phyloP scores from a whole-genome alignment of 2,888 invertebrate species.

The Drosophila ezoana region DNA sequence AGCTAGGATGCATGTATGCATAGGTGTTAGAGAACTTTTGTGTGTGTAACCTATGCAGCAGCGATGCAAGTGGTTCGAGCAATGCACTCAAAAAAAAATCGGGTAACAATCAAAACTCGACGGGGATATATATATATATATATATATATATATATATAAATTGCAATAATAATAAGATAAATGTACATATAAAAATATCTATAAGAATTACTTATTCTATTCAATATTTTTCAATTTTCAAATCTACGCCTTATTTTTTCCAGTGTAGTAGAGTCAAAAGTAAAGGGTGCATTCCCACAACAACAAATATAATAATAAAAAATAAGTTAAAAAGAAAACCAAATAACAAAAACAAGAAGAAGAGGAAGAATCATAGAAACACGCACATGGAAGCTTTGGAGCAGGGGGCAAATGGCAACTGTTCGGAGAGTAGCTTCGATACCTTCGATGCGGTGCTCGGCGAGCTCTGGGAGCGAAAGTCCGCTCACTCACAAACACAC shows the following conservation, averaged over 20 bases:
- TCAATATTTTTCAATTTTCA: not conserved
- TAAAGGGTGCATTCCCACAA: conserved; percentile 10
- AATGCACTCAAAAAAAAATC: conserved; percentile 33
- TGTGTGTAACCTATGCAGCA: conserved; percentile 25
- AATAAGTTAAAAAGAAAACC: not conserved
- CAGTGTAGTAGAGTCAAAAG: conserved; percentile 24
- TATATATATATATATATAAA: too few relatives aligned
- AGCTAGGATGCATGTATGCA: conserved; percentile 12
- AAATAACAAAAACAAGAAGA: conserved; percentile 4
- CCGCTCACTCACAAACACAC: conserved; percentile 15
- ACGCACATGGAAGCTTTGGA: conserved; percentile 19
- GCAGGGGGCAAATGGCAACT: conserved; percentile 12
- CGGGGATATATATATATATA: too few relatives aligned
- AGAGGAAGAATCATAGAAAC: conserved; percentile 1
- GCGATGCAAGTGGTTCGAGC: conserved; percentile 27
- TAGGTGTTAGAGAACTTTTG: conserved; percentile 30
- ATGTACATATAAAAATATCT: too few relatives aligned
- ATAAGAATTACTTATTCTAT: too few relatives aligned
- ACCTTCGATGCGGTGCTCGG: conserved; percentile 44
- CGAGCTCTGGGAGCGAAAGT: conserved; percentile 44
- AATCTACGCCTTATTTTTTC: not conserved
- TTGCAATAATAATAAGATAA: too few relatives aligned
- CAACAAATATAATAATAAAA: not conserved
- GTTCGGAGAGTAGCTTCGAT: conserved; percentile 53
- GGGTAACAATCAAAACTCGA: not conserved